phyloP scores from a whole-genome alignment of 2,113 vertebrate species.

The Pterophyllum scalare region DNA sequence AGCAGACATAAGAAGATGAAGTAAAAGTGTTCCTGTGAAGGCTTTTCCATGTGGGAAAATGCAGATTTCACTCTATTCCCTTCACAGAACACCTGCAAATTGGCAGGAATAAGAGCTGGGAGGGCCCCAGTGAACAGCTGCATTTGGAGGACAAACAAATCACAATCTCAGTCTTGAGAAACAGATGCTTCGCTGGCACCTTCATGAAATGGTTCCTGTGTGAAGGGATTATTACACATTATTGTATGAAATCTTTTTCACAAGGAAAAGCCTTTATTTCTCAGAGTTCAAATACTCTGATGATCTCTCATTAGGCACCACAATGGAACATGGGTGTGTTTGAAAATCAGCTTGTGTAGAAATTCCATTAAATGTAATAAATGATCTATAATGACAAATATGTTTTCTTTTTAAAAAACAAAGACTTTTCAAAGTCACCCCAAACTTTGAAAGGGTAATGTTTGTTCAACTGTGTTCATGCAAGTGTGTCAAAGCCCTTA shows the following conservation, averaged over 20 bases:
- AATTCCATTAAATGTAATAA: neutral
- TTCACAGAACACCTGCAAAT: neutral
- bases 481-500: neutral
- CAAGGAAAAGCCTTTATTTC: neutral
- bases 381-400: neutral
- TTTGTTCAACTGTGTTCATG: neutral
- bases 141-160: neutral
- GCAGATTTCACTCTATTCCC: neutral
- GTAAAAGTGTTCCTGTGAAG: neutral
- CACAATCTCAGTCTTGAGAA: neutral
- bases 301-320: neutral
- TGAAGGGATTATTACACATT: neutral
- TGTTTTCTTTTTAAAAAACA: neutral
- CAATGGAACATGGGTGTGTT: neutral
- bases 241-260: neutral
- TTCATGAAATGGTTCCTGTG: neutral
- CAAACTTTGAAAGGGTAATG: neutral
- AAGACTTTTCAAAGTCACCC: neutral
- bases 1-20: neutral
- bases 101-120: neutral
- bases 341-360: neutral
- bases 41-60: accelerated
- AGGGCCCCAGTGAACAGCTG: neutral
- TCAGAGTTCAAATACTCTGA: too few relatives aligned
- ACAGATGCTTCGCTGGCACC: neutral